Conservation (phyloP, 2,888 invertebrate genomes). For the Lochmaea capreae region DNA sequence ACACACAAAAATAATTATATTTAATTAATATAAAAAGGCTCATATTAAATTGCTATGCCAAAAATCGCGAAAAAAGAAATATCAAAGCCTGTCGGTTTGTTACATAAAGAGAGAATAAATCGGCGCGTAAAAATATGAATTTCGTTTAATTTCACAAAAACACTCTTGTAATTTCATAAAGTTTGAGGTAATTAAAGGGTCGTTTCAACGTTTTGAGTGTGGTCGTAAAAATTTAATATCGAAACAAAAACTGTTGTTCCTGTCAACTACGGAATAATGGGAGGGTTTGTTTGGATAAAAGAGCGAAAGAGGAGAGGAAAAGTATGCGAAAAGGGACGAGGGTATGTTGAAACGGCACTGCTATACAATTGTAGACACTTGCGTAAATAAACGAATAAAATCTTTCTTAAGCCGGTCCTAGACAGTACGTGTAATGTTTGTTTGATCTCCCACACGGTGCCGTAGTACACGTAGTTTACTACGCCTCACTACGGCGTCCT, state of each 20-base stretch:
- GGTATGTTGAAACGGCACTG: conserved; percentile 36
- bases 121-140: conserved; percentile 20
- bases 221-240: conserved; percentile 45
- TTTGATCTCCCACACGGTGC: no score
- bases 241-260: conserved; percentile 44
- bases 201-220: conserved; percentile 36
- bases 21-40: not conserved
- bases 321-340: conserved; percentile 12
- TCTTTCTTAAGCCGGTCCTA: no score
- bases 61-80: not conserved
- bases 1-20: not conserved
- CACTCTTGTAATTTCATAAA: conserved; percentile 29
- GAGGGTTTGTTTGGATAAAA: conserved; percentile 3
- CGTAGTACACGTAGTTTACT: no score
- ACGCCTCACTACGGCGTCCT: no score
- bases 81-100: conserved; percentile 2
- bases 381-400: no score
- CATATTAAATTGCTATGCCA: not conserved
- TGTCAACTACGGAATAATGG: conserved; percentile 21
- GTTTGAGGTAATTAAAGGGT: conserved; percentile 31
- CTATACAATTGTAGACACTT: conserved; percentile 41
- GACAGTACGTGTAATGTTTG: no score
- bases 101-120: conserved; percentile 17
- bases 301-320: conserved; percentile 12
- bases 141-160: conserved; percentile 24